These are phyloP conservation scores for Drosophila hamatofila DNA, from an alignment of 2,888 invertebrate genomes.

Conservation along the genomic window DNA sequence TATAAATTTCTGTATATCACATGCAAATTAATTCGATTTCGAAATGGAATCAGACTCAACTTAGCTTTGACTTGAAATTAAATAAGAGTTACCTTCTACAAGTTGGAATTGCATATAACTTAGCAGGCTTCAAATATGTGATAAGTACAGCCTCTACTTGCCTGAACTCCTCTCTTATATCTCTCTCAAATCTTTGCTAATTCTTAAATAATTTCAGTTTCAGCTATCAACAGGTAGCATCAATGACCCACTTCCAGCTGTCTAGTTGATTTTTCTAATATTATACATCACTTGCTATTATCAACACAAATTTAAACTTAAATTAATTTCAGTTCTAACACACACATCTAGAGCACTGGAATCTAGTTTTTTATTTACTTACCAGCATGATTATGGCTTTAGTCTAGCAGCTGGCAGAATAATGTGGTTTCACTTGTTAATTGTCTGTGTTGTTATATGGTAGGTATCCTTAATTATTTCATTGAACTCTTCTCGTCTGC, in stretches of 20 bases:
- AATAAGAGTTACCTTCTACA: not conserved
- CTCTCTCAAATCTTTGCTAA: not conserved
- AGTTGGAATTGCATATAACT: not conserved
- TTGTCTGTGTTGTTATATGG: conserved; percentile 22
- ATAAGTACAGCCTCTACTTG: no score
- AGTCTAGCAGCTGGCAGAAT: conserved; percentile 15
- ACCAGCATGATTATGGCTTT: conserved; percentile 47
- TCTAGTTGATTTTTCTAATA: not conserved
- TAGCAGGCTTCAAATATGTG: not conserved
- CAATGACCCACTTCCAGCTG: not conserved
- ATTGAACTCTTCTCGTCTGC: conserved; percentile 54
- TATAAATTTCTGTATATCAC: not conserved
- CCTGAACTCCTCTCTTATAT: not conserved
- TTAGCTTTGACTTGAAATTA: not conserved
- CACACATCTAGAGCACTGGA: not conserved
- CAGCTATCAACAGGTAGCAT: not conserved
- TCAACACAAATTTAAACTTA: not conserved
- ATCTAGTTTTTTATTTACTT: conserved; percentile 24
- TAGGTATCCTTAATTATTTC: conserved; percentile 67
- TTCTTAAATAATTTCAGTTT: not conserved
- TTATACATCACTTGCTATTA: not conserved
- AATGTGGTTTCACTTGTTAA: conserved; percentile 28
- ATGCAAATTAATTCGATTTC: not conserved
- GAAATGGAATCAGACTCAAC: not conserved
- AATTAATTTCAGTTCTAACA: not conserved